phyloP scores from a whole-genome alignment of 1,140 invertebrate genomes.

The Lucilia cuprina region DNA sequence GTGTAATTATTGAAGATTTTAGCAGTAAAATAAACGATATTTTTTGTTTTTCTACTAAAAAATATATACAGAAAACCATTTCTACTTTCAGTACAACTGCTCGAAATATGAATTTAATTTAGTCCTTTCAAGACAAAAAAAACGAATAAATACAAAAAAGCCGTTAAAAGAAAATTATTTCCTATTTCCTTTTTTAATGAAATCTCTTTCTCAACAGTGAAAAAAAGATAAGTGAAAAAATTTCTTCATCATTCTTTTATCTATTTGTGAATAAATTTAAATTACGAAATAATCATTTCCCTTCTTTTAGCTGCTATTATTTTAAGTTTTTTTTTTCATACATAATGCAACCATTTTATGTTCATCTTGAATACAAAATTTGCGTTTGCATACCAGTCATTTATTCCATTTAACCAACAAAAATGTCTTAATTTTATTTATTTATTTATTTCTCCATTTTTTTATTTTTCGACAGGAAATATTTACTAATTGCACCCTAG shows the following conservation, averaged over 20 bases:
- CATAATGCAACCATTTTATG: not conserved
- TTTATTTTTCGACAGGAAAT: not conserved
- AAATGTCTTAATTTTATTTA: conserved; percentile 20
- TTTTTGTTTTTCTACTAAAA: not conserved
- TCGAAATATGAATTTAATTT: not conserved
- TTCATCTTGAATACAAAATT: not conserved
- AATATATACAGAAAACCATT: not conserved
- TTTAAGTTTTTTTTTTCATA: not conserved
- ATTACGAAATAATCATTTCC: conserved; percentile 25
- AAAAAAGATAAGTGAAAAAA: not conserved
- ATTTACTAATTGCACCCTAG: conserved; percentile 27
- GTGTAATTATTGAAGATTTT: not conserved
- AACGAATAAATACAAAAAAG: no score
- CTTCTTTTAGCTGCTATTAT: not conserved
- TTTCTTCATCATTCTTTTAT: not conserved
- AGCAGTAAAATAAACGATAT: not conserved
- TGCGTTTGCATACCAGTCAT: not conserved
- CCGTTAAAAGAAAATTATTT: not conserved
- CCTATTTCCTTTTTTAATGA: not conserved
- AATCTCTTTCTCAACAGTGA: no score
- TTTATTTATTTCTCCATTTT: not conserved
- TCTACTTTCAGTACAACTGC: not conserved
- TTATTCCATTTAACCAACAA: not conserved
- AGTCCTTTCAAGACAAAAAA: not conserved
- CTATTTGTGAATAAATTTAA: conserved; percentile 20